phyloP scores from a whole-genome alignment of 2,888 invertebrate species.

The Hirudinaria manillensis region DNA sequence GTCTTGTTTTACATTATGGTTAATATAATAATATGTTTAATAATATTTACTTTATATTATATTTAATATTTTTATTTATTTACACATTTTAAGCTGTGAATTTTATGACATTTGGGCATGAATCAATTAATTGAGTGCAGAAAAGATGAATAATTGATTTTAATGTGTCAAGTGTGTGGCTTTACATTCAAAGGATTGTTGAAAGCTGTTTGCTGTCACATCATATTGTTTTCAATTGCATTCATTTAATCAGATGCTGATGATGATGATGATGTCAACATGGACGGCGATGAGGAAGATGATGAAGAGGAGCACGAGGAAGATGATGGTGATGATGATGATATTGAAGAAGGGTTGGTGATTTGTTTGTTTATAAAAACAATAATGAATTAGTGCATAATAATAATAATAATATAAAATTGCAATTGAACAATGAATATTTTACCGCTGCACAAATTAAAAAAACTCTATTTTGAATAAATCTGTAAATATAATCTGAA shows the following conservation, averaged over 20 bases:
- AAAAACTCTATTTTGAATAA: too few relatives aligned
- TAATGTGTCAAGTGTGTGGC: too few relatives aligned
- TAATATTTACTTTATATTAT: too few relatives aligned
- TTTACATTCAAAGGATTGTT: too few relatives aligned
- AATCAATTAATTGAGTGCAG: too few relatives aligned
- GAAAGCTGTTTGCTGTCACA: neutral
- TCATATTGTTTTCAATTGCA: neutral
- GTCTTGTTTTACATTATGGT: too few relatives aligned
- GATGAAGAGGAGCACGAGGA: neutral
- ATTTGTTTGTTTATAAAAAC: neutral
- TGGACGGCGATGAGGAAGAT: neutral
- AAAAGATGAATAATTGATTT: too few relatives aligned
- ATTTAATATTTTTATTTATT: too few relatives aligned
- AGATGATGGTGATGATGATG: neutral
- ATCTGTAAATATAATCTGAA: too few relatives aligned
- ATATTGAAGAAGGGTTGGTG: neutral
- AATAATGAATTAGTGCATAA: neutral
- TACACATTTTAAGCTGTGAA: too few relatives aligned
- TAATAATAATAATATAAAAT: neutral
- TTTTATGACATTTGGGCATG: too few relatives aligned
- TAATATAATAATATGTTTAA: too few relatives aligned
- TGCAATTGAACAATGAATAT: neutral
- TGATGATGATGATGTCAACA: neutral
- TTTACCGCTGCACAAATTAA: neutral
- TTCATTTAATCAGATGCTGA: neutral